A percentile compares a stretch with the other conserved stretches of the same genome.
These are phyloP conservation scores for Helobdella robusta DNA, from an alignment of 2,888 invertebrate genomes.

Conservation along the genomic window DNA sequence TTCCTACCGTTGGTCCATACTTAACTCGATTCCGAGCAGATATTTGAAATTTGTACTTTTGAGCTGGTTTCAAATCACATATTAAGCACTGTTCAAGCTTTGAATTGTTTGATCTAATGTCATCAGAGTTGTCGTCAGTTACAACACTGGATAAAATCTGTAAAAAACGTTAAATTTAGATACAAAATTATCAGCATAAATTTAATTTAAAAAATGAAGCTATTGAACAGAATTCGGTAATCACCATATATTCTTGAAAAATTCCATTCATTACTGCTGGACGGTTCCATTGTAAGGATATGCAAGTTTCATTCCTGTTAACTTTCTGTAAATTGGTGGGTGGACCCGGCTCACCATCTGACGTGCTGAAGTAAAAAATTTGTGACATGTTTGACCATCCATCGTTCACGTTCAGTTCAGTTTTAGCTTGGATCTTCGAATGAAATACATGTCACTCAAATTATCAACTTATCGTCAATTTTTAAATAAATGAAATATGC, in stretches of 20 bases:
- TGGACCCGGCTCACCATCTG: slow-evolving; percentile 58
- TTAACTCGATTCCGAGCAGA: slow-evolving; percentile 48
- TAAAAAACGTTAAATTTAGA: too few relatives aligned
- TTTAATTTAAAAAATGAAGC: too few relatives aligned
- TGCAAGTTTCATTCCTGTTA: slow-evolving; percentile 59
- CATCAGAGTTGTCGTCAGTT: too few relatives aligned
- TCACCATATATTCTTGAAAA: slow-evolving; percentile 48
- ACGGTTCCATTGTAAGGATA: slow-evolving; percentile 51
- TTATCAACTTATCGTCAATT: too few relatives aligned
- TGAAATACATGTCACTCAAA: too few relatives aligned
- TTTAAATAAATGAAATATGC: too few relatives aligned
- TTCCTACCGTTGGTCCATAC: slow-evolving; percentile 54
- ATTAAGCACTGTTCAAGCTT: too few relatives aligned
- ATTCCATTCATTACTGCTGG: slow-evolving; percentile 52
- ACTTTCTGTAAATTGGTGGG: slow-evolving; percentile 58
- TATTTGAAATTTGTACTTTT: slow-evolving; percentile 57
- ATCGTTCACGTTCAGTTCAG: slow-evolving; percentile 29
- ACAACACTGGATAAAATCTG: too few relatives aligned
- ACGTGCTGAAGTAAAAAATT: slow-evolving; percentile 33
- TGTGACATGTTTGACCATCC: slow-evolving; percentile 38
- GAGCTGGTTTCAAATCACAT: neutral
- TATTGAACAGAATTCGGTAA: neutral
- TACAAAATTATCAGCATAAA: neutral
- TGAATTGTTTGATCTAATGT: too few relatives aligned
- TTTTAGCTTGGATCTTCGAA: slow-evolving; percentile 42